Conservation (phyloP, 2,113 vertebrate species). For the Cyanistes caeruleus region DNA sequence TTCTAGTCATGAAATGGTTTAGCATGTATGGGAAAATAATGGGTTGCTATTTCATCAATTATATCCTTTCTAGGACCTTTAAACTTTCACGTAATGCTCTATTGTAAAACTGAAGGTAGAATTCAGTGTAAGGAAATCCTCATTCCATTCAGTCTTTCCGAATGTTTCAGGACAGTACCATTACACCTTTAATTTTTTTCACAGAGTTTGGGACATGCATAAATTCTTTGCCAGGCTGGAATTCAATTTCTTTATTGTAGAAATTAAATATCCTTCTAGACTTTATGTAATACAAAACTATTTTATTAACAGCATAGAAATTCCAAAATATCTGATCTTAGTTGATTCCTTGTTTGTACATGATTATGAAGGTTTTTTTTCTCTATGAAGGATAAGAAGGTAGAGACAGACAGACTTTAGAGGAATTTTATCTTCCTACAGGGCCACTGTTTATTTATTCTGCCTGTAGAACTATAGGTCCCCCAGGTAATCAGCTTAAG, state of each 20-base stretch:
- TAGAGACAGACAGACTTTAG: background rate
- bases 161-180: background rate
- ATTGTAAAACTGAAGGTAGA: background rate
- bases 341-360: background rate
- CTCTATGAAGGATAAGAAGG: background rate
- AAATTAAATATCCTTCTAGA: background rate
- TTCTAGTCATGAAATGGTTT: background rate
- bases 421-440: background rate
- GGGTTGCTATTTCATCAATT: background rate
- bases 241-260: background rate
- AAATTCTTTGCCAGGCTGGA: background rate
- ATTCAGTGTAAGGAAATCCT: background rate
- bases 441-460: background rate
- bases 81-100: background rate
- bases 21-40: background rate
- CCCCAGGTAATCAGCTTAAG: background rate
- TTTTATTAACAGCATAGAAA: background rate
- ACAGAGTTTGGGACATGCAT: background rate
- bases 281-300: background rate
- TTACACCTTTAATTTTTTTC: background rate
- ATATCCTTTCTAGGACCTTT: background rate
- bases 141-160: background rate
- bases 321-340: background rate
- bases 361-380: background rate
- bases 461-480: background rate